Percentiles rank a stretch among this genome's conserved stretches.
phyloP scores from a whole-genome alignment of 2,888 invertebrate genomes.

The Odontothrips loti region DNA sequence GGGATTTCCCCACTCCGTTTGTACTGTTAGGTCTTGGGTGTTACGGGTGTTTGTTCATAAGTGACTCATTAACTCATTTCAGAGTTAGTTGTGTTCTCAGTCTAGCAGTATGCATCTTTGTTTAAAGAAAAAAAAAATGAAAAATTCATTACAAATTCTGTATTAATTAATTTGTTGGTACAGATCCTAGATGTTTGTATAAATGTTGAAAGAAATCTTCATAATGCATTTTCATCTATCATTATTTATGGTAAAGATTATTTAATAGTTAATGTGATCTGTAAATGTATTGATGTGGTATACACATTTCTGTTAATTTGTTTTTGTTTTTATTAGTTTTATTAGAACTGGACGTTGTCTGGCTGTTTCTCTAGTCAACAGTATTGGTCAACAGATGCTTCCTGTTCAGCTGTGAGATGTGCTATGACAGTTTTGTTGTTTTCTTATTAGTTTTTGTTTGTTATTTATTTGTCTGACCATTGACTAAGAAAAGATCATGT shows the following conservation, averaged over 20 bases:
- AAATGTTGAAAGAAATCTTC: slow-evolving; percentile 1
- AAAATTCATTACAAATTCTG: slow-evolving; percentile 6
- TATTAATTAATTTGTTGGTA: slow-evolving; percentile 7
- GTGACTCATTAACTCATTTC: neutral
- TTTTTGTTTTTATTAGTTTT: slow-evolving; percentile 5
- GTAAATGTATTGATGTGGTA: neutral
- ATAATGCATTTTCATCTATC: slow-evolving; percentile 21
- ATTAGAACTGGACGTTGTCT: slow-evolving; percentile 10
- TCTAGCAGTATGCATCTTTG: slow-evolving; percentile 13
- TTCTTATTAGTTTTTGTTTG: neutral
- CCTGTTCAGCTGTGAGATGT: neutral
- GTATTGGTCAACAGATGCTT: slow-evolving; percentile 22
- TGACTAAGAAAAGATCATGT: neutral
- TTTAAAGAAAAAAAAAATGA: neutral
- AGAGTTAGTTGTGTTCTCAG: slow-evolving; percentile 1
- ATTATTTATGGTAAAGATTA: slow-evolving; percentile 8
- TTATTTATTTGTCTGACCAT: slow-evolving; percentile 8
- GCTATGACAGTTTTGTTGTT: neutral
- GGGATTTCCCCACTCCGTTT: slow-evolving; percentile 24
- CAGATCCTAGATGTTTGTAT: slow-evolving; percentile 14
- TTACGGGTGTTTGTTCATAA: slow-evolving; percentile 25
- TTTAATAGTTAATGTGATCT: slow-evolving; percentile 21
- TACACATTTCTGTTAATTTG: neutral
- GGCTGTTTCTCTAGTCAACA: slow-evolving; percentile 13
- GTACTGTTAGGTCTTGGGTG: slow-evolving; percentile 16